These are phyloP conservation scores for Albula glossodonta DNA, from an alignment of 2,113 vertebrate species.

Conservation along the genomic window DNA sequence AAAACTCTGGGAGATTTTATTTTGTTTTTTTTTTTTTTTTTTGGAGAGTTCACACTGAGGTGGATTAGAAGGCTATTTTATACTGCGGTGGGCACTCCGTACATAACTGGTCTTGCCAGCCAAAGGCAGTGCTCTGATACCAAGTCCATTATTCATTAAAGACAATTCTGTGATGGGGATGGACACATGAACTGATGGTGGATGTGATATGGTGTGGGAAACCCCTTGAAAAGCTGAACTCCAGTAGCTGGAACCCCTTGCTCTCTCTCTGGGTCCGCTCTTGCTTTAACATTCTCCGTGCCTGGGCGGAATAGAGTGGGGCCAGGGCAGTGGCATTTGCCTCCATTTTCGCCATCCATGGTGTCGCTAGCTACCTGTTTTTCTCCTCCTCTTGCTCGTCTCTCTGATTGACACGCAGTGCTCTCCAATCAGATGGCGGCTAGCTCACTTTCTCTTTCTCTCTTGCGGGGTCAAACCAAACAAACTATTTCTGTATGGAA, in stretches of 20 bases:
- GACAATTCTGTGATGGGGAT: slow-evolving; percentile 66
- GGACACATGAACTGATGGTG: slow-evolving; percentile 70
- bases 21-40: slow-evolving; percentile 26
- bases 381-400: slow-evolving; percentile 67
- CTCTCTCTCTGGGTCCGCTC: slow-evolving; percentile 59
- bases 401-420: slow-evolving; percentile 56
- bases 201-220: slow-evolving; percentile 55
- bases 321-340: slow-evolving; percentile 53
- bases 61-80: slow-evolving; percentile 74
- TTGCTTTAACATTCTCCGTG: slow-evolving; percentile 65
- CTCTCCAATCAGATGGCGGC: slow-evolving; percentile 62
- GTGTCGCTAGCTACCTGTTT: slow-evolving; percentile 67
- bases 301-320: slow-evolving; percentile 64
- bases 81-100: slow-evolving; percentile 57
- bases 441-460: slow-evolving; percentile 46
- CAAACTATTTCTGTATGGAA: slow-evolving; percentile 59
- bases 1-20: slow-evolving; percentile 71
- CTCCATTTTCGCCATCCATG: slow-evolving; percentile 57
- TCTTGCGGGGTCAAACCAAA: slow-evolving; percentile 48
- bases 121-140: slow-evolving; percentile 67
- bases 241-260: slow-evolving; percentile 66
- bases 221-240: slow-evolving; percentile 64
- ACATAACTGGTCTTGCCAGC: slow-evolving; percentile 72
- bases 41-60: slow-evolving; percentile 79
- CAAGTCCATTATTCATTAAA: slow-evolving; percentile 69